Percentiles rank a stretch among this genome's conserved stretches.
Evolutionary conservation across 2,888 invertebrate genomes (phyloP).

Genomic region (Drosophila anomalata): DNA sequence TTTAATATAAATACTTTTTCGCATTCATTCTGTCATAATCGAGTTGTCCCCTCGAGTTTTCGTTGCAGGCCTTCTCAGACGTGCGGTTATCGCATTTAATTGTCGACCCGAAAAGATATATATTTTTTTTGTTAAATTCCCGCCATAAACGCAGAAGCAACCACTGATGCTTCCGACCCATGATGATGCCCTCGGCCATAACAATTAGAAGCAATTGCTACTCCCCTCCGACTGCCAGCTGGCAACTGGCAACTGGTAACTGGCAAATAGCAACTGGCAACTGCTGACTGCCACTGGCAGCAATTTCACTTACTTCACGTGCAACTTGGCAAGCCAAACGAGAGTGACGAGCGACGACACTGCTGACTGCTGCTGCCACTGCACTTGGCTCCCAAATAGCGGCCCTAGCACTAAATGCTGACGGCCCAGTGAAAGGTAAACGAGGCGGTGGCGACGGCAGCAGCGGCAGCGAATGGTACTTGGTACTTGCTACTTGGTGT

Average conservation of each 20-base stretch:
- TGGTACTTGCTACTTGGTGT: conserved; percentile 1
- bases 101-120: conserved; percentile 36
- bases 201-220: conserved; percentile 77
- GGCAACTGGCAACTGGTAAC: conserved; percentile 30
- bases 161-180: not conserved
- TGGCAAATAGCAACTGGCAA: conserved; percentile 30
- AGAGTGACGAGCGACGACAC: conserved; percentile 48
- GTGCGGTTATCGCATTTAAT: conserved; percentile 51
- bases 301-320: conserved; percentile 69
- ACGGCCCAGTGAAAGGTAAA: conserved; percentile 39
- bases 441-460: not conserved
- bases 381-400: conserved; percentile 41
- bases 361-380: conserved; percentile 46
- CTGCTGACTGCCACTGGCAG: conserved; percentile 50
- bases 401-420: conserved; percentile 38
- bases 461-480: not conserved
- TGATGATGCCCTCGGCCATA: conserved; percentile 52
- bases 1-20: conserved; percentile 9
- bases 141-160: conserved; percentile 16
- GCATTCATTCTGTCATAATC: conserved; percentile 37
- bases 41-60: conserved; percentile 24
- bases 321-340: conserved; percentile 42
- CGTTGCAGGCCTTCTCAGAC: conserved; percentile 6
- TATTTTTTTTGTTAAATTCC: conserved; percentile 20
- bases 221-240: conserved; percentile 38